A percentile compares a stretch with the other conserved stretches of the same genome.
Evolutionary conservation across 2,888 invertebrate species (phyloP).

Genomic region (Zootermopsis nevadensis): DNA sequence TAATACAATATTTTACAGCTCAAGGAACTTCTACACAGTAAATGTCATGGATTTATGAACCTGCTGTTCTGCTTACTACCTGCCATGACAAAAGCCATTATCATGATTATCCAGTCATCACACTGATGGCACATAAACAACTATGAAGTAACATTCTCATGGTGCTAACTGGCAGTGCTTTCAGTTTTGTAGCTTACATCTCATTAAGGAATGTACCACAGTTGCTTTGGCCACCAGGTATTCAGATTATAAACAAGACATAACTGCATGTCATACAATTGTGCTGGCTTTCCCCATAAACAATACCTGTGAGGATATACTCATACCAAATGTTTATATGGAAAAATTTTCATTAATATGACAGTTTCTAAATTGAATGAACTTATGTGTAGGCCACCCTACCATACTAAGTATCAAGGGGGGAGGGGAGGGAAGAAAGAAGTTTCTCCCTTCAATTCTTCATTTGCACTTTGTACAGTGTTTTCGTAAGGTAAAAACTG

Average conservation of each 20-base stretch:
- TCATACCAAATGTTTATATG: background rate
- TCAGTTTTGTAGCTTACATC: background rate
- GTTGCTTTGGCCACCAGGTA: slow-evolving; percentile 4
- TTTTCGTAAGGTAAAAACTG: slow-evolving; percentile 19
- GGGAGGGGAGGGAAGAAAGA: background rate
- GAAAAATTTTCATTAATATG: too few relatives aligned
- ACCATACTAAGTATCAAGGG: slow-evolving; percentile 11
- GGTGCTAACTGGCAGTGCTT: background rate
- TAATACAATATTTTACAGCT: background rate
- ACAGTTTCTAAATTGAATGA: background rate
- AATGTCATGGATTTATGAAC: slow-evolving; percentile 1
- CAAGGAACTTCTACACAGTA: background rate
- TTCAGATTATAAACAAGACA: background rate
- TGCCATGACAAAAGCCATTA: background rate
- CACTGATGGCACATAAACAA: background rate
- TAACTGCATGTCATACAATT: background rate
- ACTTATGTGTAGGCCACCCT: slow-evolving; percentile 3
- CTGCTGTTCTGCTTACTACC: background rate
- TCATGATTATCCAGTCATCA: background rate
- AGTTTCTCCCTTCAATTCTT: background rate
- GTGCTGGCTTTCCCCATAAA: background rate
- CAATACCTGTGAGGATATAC: background rate
- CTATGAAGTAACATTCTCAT: background rate
- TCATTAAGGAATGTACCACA: background rate
- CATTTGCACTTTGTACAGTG: slow-evolving; percentile 38